Percentiles rank a stretch among this genome's conserved stretches.
These are phyloP conservation scores for Embiotoca jacksoni DNA, from an alignment of 2,113 vertebrate species.

Conservation along the genomic window DNA sequence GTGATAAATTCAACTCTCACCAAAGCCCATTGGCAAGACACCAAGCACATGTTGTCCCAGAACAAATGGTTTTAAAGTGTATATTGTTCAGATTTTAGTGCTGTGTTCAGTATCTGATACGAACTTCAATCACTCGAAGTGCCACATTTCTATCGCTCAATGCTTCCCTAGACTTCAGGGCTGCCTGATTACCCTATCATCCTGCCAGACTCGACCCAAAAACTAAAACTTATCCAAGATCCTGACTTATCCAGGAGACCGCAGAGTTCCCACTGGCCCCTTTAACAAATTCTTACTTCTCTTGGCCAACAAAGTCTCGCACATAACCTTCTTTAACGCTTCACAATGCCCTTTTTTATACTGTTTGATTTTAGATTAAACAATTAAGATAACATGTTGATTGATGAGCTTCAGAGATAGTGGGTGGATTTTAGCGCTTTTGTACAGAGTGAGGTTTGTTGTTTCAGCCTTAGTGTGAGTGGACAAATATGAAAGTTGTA, in stretches of 20 bases:
- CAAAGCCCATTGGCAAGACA: conserved; percentile 70
- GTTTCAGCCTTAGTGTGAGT: background rate
- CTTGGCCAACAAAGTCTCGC: background rate
- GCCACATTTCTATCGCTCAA: conserved; percentile 62
- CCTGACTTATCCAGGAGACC: conserved; percentile 5
- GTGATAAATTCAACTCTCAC: conserved; percentile 75
- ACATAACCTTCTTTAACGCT: background rate
- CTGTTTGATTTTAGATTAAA: too few species aligned
- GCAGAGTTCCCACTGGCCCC: background rate
- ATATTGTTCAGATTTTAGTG: conserved; percentile 69
- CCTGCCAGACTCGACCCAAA: conserved; percentile 35
- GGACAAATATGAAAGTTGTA: background rate
- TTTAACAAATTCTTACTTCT: conserved; percentile 2
- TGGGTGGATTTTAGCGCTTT: too few species aligned
- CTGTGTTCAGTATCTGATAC: conserved; percentile 56
- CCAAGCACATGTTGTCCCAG: conserved; percentile 73
- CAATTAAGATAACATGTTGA: too few species aligned
- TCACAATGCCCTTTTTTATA: background rate
- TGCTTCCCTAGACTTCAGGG: conserved; percentile 43
- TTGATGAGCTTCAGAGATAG: too few species aligned
- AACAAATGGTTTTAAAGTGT: conserved; percentile 73
- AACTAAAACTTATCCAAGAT: conserved; percentile 36
- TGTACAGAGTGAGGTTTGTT: too few species aligned
- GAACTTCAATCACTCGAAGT: conserved; percentile 56
- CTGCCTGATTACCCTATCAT: conserved; percentile 62